Percentiles rank a stretch among this genome's conserved stretches.
These are phyloP conservation scores for Neosalanx taihuensis DNA, from an alignment of 2,797 vertebrate genomes.

Conservation along the genomic window DNA sequence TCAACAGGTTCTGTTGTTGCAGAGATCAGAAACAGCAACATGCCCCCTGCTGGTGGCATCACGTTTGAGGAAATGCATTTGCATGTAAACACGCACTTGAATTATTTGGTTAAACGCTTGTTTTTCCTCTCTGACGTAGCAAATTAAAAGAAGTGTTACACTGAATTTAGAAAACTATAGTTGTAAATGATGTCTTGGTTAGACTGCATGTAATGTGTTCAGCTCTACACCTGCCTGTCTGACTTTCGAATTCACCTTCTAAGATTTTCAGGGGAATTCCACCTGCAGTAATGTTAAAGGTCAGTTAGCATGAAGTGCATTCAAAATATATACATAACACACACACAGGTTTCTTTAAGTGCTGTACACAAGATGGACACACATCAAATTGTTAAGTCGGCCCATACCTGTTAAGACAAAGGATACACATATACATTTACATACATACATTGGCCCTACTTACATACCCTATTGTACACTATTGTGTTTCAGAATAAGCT, in stretches of 20 bases:
- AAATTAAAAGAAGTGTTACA: not conserved
- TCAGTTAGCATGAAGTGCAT: conserved; percentile 13
- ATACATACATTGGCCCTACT: too few relatives aligned
- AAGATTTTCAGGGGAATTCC: conserved; percentile 26
- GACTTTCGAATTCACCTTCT: conserved; percentile 23
- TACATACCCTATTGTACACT: too few relatives aligned
- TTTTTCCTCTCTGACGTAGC: not conserved
- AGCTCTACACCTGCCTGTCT: not conserved
- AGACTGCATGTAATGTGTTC: not conserved
- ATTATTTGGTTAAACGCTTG: not conserved
- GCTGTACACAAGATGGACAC: too few relatives aligned
- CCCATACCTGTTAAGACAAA: too few relatives aligned
- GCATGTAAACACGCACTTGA: not conserved
- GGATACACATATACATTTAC: not conserved
- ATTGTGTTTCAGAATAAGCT: too few relatives aligned
- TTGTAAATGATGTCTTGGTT: not conserved
- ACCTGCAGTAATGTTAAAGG: conserved; percentile 33
- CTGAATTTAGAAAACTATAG: too few relatives aligned
- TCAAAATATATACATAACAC: conserved; percentile 22
- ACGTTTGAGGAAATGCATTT: not conserved
- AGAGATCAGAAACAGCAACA: not conserved
- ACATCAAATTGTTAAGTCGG: too few relatives aligned
- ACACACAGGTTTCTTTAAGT: not conserved
- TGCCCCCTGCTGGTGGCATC: conserved; percentile 9
- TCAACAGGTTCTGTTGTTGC: conserved; percentile 41